phyloP scores from a whole-genome alignment of 2,888 invertebrate species.

The Latrodectus hesperus region DNA sequence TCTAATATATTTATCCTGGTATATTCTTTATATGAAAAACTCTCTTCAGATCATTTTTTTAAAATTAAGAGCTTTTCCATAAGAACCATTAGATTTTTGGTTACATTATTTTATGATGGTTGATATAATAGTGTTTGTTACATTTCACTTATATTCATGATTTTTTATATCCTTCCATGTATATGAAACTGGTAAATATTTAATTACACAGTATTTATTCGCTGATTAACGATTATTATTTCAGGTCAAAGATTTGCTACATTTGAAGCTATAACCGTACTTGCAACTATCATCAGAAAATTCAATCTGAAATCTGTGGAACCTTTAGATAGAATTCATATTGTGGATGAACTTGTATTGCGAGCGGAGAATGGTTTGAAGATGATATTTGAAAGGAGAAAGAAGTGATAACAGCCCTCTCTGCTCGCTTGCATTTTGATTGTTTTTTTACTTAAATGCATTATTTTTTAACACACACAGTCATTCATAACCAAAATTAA shows the following conservation, averaged over 20 bases:
- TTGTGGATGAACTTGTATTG: conserved; percentile 54
- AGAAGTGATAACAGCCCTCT: background rate
- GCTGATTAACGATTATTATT: background rate
- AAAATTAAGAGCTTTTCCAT: too few relatives aligned
- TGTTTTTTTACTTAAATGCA: background rate
- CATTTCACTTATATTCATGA: too few relatives aligned
- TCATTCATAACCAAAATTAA: too few relatives aligned
- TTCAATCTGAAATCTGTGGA: conserved; percentile 44
- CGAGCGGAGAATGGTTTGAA: conserved; percentile 43
- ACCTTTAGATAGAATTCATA: conserved; percentile 36
- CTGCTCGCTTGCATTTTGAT: background rate
- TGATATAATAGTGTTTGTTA: too few relatives aligned
- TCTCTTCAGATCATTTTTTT: too few relatives aligned
- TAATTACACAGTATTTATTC: too few relatives aligned
- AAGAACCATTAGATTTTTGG: too few relatives aligned
- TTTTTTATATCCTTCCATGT: too few relatives aligned
- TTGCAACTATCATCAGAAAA: conserved; percentile 54
- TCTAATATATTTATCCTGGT: too few relatives aligned
- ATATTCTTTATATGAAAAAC: too few relatives aligned
- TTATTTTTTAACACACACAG: background rate
- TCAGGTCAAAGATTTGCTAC: conserved; percentile 62
- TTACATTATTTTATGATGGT: too few relatives aligned
- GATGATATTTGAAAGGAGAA: conserved; percentile 36
- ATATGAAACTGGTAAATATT: too few relatives aligned
- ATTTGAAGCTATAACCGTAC: conserved; percentile 56